A percentile compares a stretch with the other conserved stretches of the same genome.
Conservation (phyloP, 2,888 invertebrate species). For the Gisinianus flammeolus region DNA sequence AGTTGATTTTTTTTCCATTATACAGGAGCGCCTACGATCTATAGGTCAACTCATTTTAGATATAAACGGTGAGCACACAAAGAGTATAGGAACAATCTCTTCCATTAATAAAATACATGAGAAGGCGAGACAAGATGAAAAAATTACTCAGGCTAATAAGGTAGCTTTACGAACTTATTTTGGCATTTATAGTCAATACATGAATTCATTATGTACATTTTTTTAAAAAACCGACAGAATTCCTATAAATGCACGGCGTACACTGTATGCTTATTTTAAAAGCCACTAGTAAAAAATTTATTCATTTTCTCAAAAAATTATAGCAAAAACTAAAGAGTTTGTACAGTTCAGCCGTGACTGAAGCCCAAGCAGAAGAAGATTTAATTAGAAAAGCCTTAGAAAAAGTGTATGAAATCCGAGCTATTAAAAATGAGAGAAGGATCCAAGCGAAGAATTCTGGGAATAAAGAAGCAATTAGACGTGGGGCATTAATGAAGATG, state of each 20-base stretch:
- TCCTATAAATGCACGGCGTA: too few relatives aligned
- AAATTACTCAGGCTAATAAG: conserved; percentile 65
- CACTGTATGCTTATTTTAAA: too few relatives aligned
- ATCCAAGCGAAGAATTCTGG: conserved; percentile 74
- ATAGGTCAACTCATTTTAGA: conserved; percentile 78
- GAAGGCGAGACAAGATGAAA: conserved; percentile 65
- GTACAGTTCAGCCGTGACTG: conserved; percentile 79
- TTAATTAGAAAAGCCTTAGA: conserved; percentile 79
- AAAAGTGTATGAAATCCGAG: conserved; percentile 87
- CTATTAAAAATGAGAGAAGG: conserved; percentile 84
- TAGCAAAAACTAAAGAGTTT: conserved; percentile 78
- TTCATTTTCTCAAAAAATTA: conserved; percentile 54
- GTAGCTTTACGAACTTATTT: conserved; percentile 59
- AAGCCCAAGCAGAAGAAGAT: conserved; percentile 84
- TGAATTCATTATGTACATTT: too few relatives aligned
- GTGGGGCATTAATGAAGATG: conserved; percentile 96
- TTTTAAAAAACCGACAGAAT: too few relatives aligned
- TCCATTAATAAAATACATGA: conserved; percentile 79
- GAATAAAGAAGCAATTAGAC: conserved; percentile 87
- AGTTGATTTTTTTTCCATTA: conserved; percentile 43
- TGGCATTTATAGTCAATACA: too few relatives aligned
- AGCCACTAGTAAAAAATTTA: too few relatives aligned
- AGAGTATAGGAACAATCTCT: conserved; percentile 80
- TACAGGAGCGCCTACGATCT: conserved; percentile 79
- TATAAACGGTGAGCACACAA: conserved; percentile 79